Evolutionary conservation across 2,888 invertebrate genomes (phyloP), one percentile per base, ranked within the genome.

Genomic region (Ametastegia equiseti): DNA sequence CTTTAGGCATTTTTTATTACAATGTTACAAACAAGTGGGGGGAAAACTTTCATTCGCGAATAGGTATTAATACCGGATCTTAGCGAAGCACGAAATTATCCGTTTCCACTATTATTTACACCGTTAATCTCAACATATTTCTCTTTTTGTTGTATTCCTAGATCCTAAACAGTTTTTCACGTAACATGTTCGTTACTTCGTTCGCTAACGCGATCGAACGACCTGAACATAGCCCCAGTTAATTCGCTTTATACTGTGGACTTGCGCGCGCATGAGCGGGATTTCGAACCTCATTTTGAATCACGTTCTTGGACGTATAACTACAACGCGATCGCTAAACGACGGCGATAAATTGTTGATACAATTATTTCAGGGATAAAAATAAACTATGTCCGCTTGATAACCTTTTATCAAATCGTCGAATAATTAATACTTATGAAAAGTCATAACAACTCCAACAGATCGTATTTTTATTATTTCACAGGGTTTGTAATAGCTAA

Each of bases 181-280:
- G 65, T 39, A n/a, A 67, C 33, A 67, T 19, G n/a, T 67, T 19
- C 65, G 15, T 19, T 11, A 6, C 2, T 67, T 36, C 65, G 60
- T 60, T 60, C 30, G 30, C 30, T 15, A 36, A 67, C 36, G 65
- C 65, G 39, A 67, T 39, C 63, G 63, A 67, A 19, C 27, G 65
- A 19, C n/a, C 36, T 67, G 65, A 67, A 67, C 11, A 11, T 67
- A 27, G 65, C 65, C 19, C 2, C 39, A n/a, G 5, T 11, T 9
- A 36, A 5, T 9, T 67, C n/a, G 19, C 11, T 36, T 7, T 1
- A 23, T 23, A 36, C 9, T 67, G 39, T 39, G 36, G 65, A 67
- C 19, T 15, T 67, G 65, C 65, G 65, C 65, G 65, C 65, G 65
- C 36, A 67, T 19, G 33, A 27, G 60, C 60, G 60, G 60, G n/a